Conservation (phyloP, 2,113 vertebrate genomes). For the Myxocyprinus asiaticus region DNA sequence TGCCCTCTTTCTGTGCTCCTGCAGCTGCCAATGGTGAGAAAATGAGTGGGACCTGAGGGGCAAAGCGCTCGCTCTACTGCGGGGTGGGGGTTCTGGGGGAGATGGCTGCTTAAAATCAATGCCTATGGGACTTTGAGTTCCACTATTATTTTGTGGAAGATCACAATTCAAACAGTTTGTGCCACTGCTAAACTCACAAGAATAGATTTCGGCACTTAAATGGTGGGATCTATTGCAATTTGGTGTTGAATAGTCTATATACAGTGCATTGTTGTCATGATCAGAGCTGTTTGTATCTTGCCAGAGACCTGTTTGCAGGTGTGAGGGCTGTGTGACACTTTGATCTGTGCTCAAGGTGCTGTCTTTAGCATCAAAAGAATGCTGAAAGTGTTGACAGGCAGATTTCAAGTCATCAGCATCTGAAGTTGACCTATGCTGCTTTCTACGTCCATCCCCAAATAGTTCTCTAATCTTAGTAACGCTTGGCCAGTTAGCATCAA, state of each 20-base stretch:
- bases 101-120: conserved; percentile 67
- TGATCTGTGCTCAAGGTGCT: conserved; percentile 39
- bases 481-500: conserved; percentile 85
- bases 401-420: conserved; percentile 63
- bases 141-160: conserved; percentile 53
- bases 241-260: conserved; percentile 30
- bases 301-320: conserved; percentile 36
- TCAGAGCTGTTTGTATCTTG: conserved; percentile 52
- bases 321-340: conserved; percentile 50
- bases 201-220: conserved; percentile 44
- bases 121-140: conserved; percentile 56
- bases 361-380: conserved; percentile 49
- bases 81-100: conserved; percentile 78
- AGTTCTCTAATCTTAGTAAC: conserved; percentile 91
- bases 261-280: conserved; percentile 46
- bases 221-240: neutral
- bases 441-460: conserved; percentile 81
- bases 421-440: conserved; percentile 60
- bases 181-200: conserved; percentile 49
- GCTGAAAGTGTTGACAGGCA: conserved; percentile 44
- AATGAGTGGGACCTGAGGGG: conserved; percentile 72
- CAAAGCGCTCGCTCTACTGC: conserved; percentile 76
- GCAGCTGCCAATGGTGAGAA: conserved; percentile 67
- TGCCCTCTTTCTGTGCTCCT: conserved; percentile 76
- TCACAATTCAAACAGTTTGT: conserved; percentile 50